These are phyloP conservation scores for Arctocebus calabarensis DNA, from an alignment of 2,797 vertebrate species.

Conservation along the genomic window DNA sequence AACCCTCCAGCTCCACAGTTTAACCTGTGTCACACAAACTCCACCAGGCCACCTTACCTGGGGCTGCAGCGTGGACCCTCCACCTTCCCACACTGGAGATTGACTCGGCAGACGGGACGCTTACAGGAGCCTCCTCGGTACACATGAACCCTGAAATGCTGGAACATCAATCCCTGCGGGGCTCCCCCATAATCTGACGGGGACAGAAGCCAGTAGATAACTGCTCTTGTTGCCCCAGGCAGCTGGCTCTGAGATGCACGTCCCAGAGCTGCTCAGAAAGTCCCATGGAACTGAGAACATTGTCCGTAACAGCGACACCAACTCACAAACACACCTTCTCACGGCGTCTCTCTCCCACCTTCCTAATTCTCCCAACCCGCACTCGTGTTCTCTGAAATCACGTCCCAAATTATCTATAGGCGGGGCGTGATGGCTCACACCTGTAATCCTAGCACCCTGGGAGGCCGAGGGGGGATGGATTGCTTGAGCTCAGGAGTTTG, in stretches of 20 bases:
- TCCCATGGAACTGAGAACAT: neutral
- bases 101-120: neutral
- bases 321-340: fast-evolving
- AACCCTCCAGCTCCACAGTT: neutral
- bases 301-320: fast-evolving
- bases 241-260: neutral
- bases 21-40: neutral
- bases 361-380: neutral
- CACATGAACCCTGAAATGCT: neutral
- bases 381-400: neutral
- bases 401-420: neutral
- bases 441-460: too few species aligned
- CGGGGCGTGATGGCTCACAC: too few species aligned
- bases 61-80: neutral
- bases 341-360: neutral
- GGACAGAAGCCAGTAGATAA: neutral
- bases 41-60: too few species aligned
- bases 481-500: too few species aligned
- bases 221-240: neutral
- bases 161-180: neutral
- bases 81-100: neutral
- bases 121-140: neutral
- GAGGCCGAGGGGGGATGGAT: too few species aligned
- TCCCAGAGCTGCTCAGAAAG: neutral
- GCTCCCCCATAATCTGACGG: neutral